Percentiles rank a stretch among this genome's conserved stretches.
Evolutionary conservation across 2,113 vertebrate species (phyloP).

Genomic region (Mustelus asterias): DNA sequence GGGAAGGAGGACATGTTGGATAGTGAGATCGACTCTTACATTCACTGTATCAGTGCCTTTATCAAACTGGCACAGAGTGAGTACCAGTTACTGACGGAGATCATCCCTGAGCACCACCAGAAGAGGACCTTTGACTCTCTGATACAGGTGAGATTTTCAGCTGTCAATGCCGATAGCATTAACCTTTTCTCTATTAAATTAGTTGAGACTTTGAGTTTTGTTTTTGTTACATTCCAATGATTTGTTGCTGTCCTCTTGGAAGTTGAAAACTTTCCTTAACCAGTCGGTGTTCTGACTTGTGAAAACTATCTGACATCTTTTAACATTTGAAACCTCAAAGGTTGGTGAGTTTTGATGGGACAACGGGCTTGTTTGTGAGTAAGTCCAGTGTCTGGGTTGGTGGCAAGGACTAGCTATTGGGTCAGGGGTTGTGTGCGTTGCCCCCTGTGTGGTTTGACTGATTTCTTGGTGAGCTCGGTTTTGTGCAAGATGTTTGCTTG

Average conservation of each 20-base stretch:
- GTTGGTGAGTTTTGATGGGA: background rate
- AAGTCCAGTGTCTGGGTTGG: background rate
- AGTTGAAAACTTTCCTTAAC: background rate
- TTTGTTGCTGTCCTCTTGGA: background rate
- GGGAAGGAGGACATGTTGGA: slow-evolving; percentile 90
- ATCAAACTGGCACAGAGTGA: slow-evolving; percentile 94
- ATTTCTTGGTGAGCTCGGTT: background rate
- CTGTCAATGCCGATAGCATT: background rate
- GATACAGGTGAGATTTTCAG: slow-evolving; percentile 72
- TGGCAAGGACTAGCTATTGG: background rate
- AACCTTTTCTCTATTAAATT: background rate
- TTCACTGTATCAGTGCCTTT: slow-evolving; percentile 92
- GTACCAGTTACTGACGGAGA: slow-evolving; percentile 74
- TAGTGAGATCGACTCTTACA: slow-evolving; percentile 90
- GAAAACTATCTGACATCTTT: background rate
- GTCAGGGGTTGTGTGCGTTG: background rate
- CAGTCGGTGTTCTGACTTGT: background rate
- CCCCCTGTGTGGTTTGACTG: background rate
- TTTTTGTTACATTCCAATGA: background rate
- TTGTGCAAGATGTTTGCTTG: background rate
- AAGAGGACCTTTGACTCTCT: slow-evolving; percentile 98
- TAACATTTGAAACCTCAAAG: background rate
- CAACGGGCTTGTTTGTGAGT: background rate
- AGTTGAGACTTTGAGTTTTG: background rate
- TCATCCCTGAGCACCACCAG: slow-evolving; percentile 96